Evolutionary conservation across 2,888 invertebrate genomes (phyloP).

Genomic region (Thymelicus lineola): DNA sequence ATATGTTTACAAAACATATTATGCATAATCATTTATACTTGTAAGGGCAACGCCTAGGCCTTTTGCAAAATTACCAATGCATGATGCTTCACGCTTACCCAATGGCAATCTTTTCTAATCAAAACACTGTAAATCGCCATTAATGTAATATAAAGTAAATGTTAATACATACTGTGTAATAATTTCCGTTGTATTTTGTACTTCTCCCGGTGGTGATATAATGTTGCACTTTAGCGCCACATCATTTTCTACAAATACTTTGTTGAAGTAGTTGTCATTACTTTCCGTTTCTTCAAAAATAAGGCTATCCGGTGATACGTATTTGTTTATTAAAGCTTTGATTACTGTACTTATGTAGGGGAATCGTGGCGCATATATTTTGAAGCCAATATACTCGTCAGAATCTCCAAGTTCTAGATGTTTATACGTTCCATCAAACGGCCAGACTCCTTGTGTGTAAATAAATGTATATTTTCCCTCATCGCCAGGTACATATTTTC

Average conservation of each 20-base stretch:
- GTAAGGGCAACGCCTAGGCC: too few relatives aligned
- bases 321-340: constrained; percentile 62
- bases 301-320: constrained; percentile 62
- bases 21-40: too few relatives aligned
- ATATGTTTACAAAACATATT: too few relatives aligned
- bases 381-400: constrained; percentile 65
- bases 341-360: constrained; percentile 72
- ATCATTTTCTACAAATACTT: constrained; percentile 62
- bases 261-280: constrained; percentile 59
- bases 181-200: constrained; percentile 58
- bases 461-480: constrained; percentile 51
- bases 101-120: too few relatives aligned
- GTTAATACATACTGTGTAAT: constrained; percentile 66
- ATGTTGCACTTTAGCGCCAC: constrained; percentile 70
- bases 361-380: constrained; percentile 68
- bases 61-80: too few relatives aligned
- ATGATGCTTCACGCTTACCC: too few relatives aligned
- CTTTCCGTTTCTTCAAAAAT: constrained; percentile 59
- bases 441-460: constrained; percentile 50
- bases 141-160: constrained; percentile 2
- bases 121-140: too few relatives aligned
- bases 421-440: constrained; percentile 49
- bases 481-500: constrained; percentile 82
- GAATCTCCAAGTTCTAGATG: constrained; percentile 48
- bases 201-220: constrained; percentile 52